Evolutionary conservation across 92 coral and sea anemone genomes (phyloP).

Genomic region (Ricordea florida): DNA sequence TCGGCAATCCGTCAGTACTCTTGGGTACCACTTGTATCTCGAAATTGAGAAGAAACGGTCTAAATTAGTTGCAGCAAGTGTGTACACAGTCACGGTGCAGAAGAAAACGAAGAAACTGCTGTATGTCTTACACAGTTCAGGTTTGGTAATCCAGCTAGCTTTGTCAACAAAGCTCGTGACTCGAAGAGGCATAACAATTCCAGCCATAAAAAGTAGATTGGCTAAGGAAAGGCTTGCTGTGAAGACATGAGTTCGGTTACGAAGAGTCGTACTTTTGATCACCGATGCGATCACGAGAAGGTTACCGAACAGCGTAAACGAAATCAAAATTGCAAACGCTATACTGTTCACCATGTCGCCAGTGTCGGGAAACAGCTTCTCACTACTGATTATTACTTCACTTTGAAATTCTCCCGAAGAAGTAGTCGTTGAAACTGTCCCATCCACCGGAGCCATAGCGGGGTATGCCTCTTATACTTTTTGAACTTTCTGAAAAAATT

Average conservation of each 20-base stretch:
- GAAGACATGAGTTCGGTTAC: constrained; percentile 62
- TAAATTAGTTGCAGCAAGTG: constrained; percentile 65
- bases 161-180: constrained; percentile 77
- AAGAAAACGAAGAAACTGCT: constrained; percentile 73
- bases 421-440: neutral
- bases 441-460: constrained; percentile 8
- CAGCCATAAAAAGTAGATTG: constrained; percentile 82
- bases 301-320: constrained; percentile 73
- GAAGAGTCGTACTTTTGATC: constrained; percentile 63
- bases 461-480: neutral
- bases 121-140: constrained; percentile 68
- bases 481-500: neutral
- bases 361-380: neutral
- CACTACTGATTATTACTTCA: neutral
- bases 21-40: constrained; percentile 65
- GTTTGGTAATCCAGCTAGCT: constrained; percentile 61
- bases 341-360: constrained; percentile 64
- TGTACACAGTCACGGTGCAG: constrained; percentile 71
- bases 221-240: constrained; percentile 65
- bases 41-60: constrained; percentile 83
- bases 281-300: constrained; percentile 58
- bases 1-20: constrained; percentile 50
- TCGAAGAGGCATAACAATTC: constrained; percentile 79
- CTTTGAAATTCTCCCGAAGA: neutral
- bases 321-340: constrained; percentile 69